Conservation (phyloP, 2,888 invertebrate species). For the Anoncus sp. region DNA sequence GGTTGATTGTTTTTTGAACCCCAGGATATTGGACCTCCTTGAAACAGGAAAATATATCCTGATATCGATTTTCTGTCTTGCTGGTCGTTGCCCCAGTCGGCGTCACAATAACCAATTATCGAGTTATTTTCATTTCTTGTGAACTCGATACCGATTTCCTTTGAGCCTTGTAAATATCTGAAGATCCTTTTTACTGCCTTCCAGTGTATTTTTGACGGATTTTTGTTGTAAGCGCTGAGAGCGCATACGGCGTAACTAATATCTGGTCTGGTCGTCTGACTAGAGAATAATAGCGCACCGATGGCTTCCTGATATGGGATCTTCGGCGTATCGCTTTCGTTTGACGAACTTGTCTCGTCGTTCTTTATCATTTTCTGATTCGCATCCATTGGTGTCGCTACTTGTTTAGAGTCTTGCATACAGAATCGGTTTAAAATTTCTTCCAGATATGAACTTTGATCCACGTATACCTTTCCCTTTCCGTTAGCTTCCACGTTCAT, state of each 20-base stretch:
- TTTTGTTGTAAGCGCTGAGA: background rate
- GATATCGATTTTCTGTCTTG: conserved; percentile 68
- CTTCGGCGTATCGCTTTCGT: no score
- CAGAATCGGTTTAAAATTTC: no score
- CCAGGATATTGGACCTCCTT: conserved; percentile 71
- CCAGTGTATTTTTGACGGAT: no score
- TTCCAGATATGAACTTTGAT: no score
- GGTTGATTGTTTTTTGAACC: background rate
- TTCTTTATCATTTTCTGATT: conserved; percentile 36
- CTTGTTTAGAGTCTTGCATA: no score
- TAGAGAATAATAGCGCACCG: conserved; percentile 44
- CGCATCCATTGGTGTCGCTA: conserved; percentile 55
- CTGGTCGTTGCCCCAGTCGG: conserved; percentile 71
- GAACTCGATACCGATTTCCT: conserved; percentile 22
- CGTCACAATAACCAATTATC: conserved; percentile 76
- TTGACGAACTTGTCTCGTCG: no score
- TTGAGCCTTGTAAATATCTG: conserved; percentile 56
- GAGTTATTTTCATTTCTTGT: no score
- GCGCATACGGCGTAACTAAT: conserved; percentile 9
- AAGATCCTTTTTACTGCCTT: no score
- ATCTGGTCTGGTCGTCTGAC: conserved; percentile 54
- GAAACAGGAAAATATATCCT: conserved; percentile 70
- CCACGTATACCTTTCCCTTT: no score
- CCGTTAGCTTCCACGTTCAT: no score
- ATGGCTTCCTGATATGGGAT: conserved; percentile 52